Conservation (phyloP, 2,888 invertebrate species). For the Ptychoptera contaminata region DNA sequence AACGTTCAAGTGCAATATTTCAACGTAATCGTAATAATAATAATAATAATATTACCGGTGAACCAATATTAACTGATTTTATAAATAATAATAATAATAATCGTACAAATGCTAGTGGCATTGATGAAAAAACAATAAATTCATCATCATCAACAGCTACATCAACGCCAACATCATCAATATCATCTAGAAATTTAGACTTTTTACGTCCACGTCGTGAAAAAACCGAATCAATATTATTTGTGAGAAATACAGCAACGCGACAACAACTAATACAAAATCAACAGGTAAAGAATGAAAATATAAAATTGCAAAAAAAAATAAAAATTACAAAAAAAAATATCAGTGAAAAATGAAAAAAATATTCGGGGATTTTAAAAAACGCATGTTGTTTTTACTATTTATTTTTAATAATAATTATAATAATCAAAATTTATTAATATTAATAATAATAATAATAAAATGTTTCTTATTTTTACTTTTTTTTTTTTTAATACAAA, state of each 20-base stretch:
- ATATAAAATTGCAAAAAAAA: conserved; percentile 5
- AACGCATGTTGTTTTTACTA: conserved; percentile 1
- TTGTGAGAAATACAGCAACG: conserved; percentile 46
- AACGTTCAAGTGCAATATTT: conserved; percentile 54
- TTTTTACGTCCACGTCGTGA: conserved; percentile 59
- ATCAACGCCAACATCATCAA: conserved; percentile 15
- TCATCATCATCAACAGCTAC: conserved; percentile 25
- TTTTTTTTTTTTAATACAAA: too few species aligned
- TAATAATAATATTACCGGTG: conserved; percentile 26
- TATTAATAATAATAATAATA: too few species aligned
- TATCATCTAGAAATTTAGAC: conserved; percentile 25
- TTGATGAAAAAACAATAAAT: conserved; percentile 21
- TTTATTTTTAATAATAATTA: conserved; percentile 4
- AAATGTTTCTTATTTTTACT: too few species aligned
- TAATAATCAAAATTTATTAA: conserved; percentile 2
- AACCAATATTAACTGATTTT: conserved; percentile 57
- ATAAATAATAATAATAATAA: conserved; percentile 17
- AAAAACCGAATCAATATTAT: conserved; percentile 80
- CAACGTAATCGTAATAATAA: conserved; percentile 41
- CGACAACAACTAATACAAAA: conserved; percentile 31
- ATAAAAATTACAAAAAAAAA: conserved; percentile 1
- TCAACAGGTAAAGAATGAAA: conserved; percentile 22
- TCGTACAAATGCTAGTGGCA: conserved; percentile 4
- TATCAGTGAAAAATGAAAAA: not conserved
- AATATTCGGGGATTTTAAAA: not conserved